Percentiles rank a stretch among this genome's conserved stretches.
Evolutionary conservation across 2,888 invertebrate species (phyloP).

Genomic region (Drosophila nigricruria): DNA sequence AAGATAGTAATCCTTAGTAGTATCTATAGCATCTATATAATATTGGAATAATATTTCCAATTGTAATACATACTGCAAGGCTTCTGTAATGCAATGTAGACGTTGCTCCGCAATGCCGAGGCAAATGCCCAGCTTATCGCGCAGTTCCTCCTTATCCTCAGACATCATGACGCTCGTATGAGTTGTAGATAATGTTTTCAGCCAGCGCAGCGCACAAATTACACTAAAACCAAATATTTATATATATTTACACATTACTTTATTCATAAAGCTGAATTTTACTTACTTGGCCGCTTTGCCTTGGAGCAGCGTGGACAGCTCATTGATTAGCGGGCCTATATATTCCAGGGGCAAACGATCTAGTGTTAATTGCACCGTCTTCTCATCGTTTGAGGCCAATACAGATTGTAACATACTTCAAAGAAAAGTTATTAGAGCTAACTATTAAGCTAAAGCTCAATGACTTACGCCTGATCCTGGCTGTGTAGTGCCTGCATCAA

Average conservation of each 20-base stretch:
- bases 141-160: constrained; percentile 81
- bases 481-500: constrained; percentile 94
- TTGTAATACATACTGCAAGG: constrained; percentile 80
- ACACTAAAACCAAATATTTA: constrained; percentile 66
- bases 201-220: constrained; percentile 82
- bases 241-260: neutral
- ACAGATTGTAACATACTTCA: constrained; percentile 90
- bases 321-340: constrained; percentile 90
- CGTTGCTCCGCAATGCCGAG: constrained; percentile 85
- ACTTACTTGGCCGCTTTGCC: constrained; percentile 89
- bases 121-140: constrained; percentile 83
- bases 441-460: neutral
- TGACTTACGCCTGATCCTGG: constrained; percentile 88
- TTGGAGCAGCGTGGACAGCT: constrained; percentile 89
- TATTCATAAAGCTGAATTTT: neutral
- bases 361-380: constrained; percentile 90
- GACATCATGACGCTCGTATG: constrained; percentile 85
- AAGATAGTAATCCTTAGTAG: too few species aligned
- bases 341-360: constrained; percentile 91
- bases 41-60: neutral
- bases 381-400: constrained; percentile 88
- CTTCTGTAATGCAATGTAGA: constrained; percentile 81
- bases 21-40: neutral
- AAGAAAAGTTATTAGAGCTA: neutral
- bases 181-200: constrained; percentile 79